Evolutionary conservation across 2,797 vertebrate species (phyloP).

Genomic region (Orientallactaga sibirica): DNA sequence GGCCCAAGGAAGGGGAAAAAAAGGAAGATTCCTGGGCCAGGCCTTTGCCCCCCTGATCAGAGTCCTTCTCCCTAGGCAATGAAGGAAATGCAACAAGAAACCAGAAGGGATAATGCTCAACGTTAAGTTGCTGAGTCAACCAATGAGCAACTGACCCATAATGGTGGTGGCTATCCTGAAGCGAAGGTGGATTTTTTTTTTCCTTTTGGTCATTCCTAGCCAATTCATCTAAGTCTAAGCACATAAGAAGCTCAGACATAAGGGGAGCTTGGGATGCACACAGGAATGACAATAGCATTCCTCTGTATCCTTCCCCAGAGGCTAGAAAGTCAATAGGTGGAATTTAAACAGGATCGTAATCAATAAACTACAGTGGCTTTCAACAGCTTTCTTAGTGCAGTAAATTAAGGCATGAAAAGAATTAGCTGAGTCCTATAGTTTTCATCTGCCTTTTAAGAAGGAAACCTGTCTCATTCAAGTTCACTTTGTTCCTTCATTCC

Average conservation of each 20-base stretch:
- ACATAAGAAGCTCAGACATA: constrained; percentile 33
- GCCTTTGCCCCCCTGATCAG: neutral
- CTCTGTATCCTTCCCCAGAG: constrained; percentile 52
- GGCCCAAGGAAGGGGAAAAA: neutral
- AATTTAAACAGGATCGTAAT: constrained; percentile 71
- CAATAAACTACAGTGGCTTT: constrained; percentile 65
- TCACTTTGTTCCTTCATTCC: constrained; percentile 5
- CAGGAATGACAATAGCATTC: neutral
- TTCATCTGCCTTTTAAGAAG: constrained; percentile 59
- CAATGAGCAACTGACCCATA: neutral
- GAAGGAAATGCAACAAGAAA: constrained; percentile 3
- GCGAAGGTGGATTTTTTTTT: neutral
- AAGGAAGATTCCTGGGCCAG: neutral
- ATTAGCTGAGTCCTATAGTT: constrained; percentile 17
- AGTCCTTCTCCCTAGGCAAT: constrained; percentile 10
- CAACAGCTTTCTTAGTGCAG: constrained; percentile 1
- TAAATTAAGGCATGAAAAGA: constrained; percentile 67
- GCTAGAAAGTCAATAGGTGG: constrained; percentile 63
- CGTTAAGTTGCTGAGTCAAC: neutral
- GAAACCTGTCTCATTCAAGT: constrained; percentile 29
- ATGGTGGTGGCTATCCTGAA: neutral
- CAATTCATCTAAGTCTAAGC: constrained; percentile 8
- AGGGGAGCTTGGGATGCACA: constrained; percentile 15
- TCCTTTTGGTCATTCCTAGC: neutral
- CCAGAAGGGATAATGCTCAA: neutral